Evolutionary conservation across 2,888 invertebrate species (phyloP).

Genomic region (Dolichopus griseipennis): DNA sequence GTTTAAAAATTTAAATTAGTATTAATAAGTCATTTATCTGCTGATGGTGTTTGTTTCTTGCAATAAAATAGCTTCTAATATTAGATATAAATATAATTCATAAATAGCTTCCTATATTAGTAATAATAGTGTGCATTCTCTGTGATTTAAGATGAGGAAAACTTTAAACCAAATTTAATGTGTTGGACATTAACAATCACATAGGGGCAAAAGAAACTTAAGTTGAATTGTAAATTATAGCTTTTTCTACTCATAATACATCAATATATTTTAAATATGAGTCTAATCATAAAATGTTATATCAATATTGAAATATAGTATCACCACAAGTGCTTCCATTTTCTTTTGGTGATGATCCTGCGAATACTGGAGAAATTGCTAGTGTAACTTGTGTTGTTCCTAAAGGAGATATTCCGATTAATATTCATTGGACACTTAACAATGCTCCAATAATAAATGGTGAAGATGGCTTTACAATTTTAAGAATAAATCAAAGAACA

Average conservation of each 20-base stretch:
- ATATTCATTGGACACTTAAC: conserved; percentile 61
- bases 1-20: not conserved
- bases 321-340: conserved; percentile 43
- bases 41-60: not conserved
- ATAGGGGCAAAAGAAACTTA: no score
- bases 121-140: not conserved
- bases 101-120: not conserved
- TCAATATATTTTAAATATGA: no score
- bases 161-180: no score
- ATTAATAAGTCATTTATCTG: not conserved
- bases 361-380: conserved; percentile 63
- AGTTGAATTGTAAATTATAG: no score
- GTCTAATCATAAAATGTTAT: not conserved
- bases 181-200: no score
- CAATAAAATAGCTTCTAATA: not conserved
- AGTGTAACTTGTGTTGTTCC: conserved; percentile 60
- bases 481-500: conserved; percentile 38
- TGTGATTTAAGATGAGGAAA: not conserved
- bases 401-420: conserved; percentile 71
- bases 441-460: conserved; percentile 41
- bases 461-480: conserved; percentile 41
- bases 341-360: conserved; percentile 40
- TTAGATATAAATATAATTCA: not conserved
- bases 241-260: no score
- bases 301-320: conserved; percentile 28